These are phyloP conservation scores for Agonopterix heracliana DNA, from an alignment of 2,888 invertebrate genomes.

Conservation along the genomic window DNA sequence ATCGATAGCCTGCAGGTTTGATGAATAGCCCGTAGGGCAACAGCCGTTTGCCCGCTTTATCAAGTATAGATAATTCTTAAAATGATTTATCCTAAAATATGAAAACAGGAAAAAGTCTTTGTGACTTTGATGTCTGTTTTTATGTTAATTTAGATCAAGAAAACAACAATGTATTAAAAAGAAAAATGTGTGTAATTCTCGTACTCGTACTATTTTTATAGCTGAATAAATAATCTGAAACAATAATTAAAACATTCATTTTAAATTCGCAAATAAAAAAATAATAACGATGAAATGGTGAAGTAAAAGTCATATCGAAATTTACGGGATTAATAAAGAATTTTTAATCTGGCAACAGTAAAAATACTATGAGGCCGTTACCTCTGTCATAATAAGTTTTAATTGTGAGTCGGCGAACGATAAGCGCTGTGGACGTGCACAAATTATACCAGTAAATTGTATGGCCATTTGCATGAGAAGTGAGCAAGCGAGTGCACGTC, in stretches of 20 bases:
- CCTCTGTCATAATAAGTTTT: slow-evolving; percentile 36
- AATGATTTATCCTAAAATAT: too few species aligned
- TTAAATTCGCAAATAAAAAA: background rate
- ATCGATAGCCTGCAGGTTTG: slow-evolving; percentile 45
- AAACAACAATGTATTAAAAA: too few species aligned
- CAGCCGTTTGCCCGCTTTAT: slow-evolving; percentile 11
- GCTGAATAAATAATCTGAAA: too few species aligned
- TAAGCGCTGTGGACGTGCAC: slow-evolving; percentile 34
- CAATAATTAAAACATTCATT: background rate
- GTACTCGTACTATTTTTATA: too few species aligned
- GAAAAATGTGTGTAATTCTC: too few species aligned
- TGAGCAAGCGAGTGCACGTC: slow-evolving; percentile 34
- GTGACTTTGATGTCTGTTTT: too few species aligned
- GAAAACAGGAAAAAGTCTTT: too few species aligned
- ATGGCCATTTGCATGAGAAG: slow-evolving; percentile 53
- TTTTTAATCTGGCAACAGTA: slow-evolving; percentile 20
- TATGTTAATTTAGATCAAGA: too few species aligned
- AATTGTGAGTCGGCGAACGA: slow-evolving; percentile 32
- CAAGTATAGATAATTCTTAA: too few species aligned
- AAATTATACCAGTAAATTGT: slow-evolving; percentile 25
- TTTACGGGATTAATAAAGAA: slow-evolving; percentile 24
- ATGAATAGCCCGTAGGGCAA: slow-evolving; percentile 32
- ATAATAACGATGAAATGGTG: slow-evolving; percentile 7
- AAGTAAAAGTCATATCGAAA: slow-evolving; percentile 9
- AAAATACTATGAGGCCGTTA: slow-evolving; percentile 24